These are phyloP conservation scores for Heterochromis multidens DNA, from an alignment of 2,113 vertebrate genomes.

Conservation along the genomic window DNA sequence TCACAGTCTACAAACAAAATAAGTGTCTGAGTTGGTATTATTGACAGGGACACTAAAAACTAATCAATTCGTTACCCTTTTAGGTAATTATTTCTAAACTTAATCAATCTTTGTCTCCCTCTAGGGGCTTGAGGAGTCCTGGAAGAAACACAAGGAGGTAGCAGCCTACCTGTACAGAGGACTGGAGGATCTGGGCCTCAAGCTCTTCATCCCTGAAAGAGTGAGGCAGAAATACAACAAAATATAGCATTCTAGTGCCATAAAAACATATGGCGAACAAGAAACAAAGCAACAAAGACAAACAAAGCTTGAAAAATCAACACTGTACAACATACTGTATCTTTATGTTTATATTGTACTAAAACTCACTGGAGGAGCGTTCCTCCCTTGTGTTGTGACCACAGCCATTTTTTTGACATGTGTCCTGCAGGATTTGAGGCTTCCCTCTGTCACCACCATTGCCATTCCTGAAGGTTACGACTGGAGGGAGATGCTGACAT, in stretches of 20 bases:
- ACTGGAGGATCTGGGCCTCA: slow-evolving; percentile 82
- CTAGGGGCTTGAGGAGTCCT: slow-evolving; percentile 88
- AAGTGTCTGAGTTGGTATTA: background rate
- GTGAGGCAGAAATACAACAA: slow-evolving; percentile 64
- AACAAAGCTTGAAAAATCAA: background rate
- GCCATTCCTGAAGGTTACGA: slow-evolving; percentile 82
- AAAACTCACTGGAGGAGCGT: background rate
- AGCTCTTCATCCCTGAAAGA: slow-evolving; percentile 88
- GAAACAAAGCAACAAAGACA: background rate
- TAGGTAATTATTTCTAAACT: background rate
- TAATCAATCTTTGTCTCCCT: slow-evolving; percentile 24
- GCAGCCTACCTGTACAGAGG: slow-evolving; percentile 78
- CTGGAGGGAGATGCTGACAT: slow-evolving; percentile 84
- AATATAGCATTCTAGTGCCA: background rate
- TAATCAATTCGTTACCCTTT: background rate
- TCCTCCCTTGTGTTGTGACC: background rate
- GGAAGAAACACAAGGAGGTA: slow-evolving; percentile 81
- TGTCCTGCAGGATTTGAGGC: slow-evolving; percentile 73
- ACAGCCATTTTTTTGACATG: background rate
- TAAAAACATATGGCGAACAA: background rate
- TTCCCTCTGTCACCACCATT: slow-evolving; percentile 90
- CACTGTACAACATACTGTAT: background rate
- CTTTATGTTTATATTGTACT: background rate
- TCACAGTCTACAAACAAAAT: background rate
- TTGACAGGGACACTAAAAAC: background rate